Evolutionary conservation across 2,113 vertebrate genomes (phyloP), one percentile per base, ranked within the genome.

Genomic region (Oncorhynchus gorbuscha): DNA sequence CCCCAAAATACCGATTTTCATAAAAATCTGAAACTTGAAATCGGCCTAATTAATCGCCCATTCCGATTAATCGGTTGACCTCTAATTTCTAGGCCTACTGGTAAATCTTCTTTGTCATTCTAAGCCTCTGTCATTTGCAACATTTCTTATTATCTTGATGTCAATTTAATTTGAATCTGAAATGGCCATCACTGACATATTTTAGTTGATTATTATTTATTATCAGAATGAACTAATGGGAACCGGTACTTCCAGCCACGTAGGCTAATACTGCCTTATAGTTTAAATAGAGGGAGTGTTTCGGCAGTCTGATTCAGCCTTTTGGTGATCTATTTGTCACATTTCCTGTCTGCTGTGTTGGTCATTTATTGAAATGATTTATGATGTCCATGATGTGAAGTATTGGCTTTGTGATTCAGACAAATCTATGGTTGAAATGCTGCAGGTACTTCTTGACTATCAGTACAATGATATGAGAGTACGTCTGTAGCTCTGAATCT

Each of bases 371-470:
- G 74, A 82, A 83, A 81, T 76, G 75, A 75, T 80, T 78, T 45
- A 76, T 82, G 67, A 67, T 73, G 61, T 76, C 64, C 67, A 45
- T 39, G 74, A 65, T 77, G 69, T 68, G 76, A 75, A 45, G 28
- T 49, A 62, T 70, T 58, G 20, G 49, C 28, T 69, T 6, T 72
- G 32, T 39, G 39, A 66, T 49, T 71, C 65, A 35, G 20, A 35
- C 30, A 35, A 69, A 18, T 32, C 32, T 61, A 71, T 51, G 48
- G 66, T 77, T 84, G 30, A 83, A 74, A 66, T 75, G 74, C 70
- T 84, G 85, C 81, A 72, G 68, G 72, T 73, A 91, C 90, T 91
- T 89, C 86, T 88, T 93, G 91, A 93, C 72, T 88, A 79, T 93
- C 87, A 81, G 48, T 30, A 32, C 26, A 72, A 66, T 77, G 87